Percentiles rank a stretch among this genome's conserved stretches.
phyloP scores from a whole-genome alignment of 2,113 vertebrate genomes.

The Malurus elegans region DNA sequence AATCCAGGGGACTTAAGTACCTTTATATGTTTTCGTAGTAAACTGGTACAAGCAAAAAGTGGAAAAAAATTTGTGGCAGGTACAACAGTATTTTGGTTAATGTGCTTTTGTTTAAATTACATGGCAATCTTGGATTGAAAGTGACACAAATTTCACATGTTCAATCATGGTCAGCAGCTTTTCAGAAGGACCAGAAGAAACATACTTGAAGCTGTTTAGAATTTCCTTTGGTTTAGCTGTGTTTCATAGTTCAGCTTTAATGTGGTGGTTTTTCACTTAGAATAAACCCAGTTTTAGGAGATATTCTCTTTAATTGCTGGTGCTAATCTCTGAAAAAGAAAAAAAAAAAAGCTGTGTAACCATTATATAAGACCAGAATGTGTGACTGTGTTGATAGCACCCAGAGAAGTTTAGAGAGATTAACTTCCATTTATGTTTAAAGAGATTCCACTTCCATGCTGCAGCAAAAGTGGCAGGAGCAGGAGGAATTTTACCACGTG shows the following conservation, averaged over 20 bases:
- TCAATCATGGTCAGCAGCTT: background rate
- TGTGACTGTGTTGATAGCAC: background rate
- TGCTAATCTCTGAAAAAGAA: background rate
- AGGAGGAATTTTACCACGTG: background rate
- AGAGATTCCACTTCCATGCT: background rate
- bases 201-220: background rate
- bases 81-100: background rate
- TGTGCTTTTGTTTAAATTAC: background rate
- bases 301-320: background rate
- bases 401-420: background rate
- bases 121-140: background rate
- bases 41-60: background rate
- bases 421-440: background rate
- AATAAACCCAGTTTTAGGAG: background rate
- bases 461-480: background rate
- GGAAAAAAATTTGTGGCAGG: background rate
- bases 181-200: background rate
- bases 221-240: background rate
- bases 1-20: background rate
- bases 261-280: background rate
- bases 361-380: background rate
- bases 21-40: background rate
- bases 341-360: background rate
- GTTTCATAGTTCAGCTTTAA: background rate
- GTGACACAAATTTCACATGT: background rate